These are phyloP conservation scores for Cygnus olor DNA, from an alignment of 2,797 vertebrate genomes.

Conservation along the genomic window DNA sequence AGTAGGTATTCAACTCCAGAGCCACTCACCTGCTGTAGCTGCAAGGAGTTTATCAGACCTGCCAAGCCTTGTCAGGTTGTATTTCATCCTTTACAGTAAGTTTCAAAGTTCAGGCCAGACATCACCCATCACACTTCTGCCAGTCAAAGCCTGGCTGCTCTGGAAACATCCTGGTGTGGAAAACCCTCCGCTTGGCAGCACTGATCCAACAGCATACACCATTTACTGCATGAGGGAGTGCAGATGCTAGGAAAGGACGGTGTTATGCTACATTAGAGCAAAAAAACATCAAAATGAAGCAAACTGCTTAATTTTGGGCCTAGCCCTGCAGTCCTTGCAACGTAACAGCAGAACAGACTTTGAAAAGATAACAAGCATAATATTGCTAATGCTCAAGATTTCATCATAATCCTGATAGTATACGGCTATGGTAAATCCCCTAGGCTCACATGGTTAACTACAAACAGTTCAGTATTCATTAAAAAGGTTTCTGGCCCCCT, in stretches of 20 bases:
- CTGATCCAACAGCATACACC: not conserved
- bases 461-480: not conserved
- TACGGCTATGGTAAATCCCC: not conserved
- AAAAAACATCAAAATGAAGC: not conserved
- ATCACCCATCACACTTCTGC: not conserved
- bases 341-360: not conserved
- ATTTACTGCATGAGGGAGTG: not conserved
- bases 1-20: not conserved
- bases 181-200: not conserved
- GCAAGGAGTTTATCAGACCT: slow-evolving; percentile 7
- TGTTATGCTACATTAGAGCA: not conserved
- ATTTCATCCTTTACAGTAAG: not conserved
- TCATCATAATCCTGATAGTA: not conserved
- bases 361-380: not conserved
- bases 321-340: not conserved
- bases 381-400: not conserved
- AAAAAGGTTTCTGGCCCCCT: not conserved
- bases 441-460: not conserved
- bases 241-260: not conserved
- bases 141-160: slow-evolving; percentile 1
- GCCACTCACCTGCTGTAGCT: not conserved
- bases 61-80: not conserved
- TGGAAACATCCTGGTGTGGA: not conserved
- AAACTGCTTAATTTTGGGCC: not conserved
- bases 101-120: not conserved